A percentile compares a stretch with the other conserved stretches of the same genome.
phyloP scores from a whole-genome alignment of 2,113 vertebrate species.

The rabbit (Oryctolagus cuniculus) region DNA sequence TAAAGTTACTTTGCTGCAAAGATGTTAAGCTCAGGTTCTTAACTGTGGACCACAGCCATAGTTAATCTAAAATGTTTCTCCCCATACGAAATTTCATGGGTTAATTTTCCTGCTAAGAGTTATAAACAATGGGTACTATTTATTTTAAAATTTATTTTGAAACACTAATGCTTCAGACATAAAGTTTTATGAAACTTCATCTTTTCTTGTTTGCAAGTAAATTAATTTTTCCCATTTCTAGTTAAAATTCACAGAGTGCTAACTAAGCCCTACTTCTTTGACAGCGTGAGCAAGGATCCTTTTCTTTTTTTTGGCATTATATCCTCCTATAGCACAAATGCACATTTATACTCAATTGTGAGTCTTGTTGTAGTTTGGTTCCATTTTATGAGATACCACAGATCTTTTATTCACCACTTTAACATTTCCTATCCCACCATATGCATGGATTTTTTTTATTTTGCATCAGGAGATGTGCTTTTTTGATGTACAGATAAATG shows the following conservation, averaged over 20 bases:
- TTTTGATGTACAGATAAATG: slow-evolving; percentile 69
- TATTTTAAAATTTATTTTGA: slow-evolving; percentile 52
- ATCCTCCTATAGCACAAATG: slow-evolving; percentile 66
- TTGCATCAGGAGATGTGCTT: slow-evolving; percentile 38
- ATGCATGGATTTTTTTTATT: slow-evolving; percentile 54
- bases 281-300: slow-evolving; percentile 29
- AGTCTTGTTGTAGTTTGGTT: slow-evolving; percentile 82
- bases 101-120: slow-evolving; percentile 3
- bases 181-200: slow-evolving; percentile 29
- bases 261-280: neutral
- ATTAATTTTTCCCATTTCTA: slow-evolving; percentile 29
- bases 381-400: slow-evolving; percentile 62
- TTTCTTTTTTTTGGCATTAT: neutral
- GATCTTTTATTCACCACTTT: slow-evolving; percentile 79
- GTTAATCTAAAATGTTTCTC: slow-evolving; percentile 29
- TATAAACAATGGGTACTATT: neutral
- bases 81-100: neutral
- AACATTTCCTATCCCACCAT: slow-evolving; percentile 74
- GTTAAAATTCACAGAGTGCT: slow-evolving; percentile 20
- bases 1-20: slow-evolving; percentile 47
- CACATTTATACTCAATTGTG: slow-evolving; percentile 78
- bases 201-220: slow-evolving; percentile 53
- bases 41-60: neutral
- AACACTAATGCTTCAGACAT: slow-evolving; percentile 46
- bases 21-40: neutral